Evolutionary conservation across 1,140 invertebrate species (phyloP).

Genomic region (Dendroctonus valens): DNA sequence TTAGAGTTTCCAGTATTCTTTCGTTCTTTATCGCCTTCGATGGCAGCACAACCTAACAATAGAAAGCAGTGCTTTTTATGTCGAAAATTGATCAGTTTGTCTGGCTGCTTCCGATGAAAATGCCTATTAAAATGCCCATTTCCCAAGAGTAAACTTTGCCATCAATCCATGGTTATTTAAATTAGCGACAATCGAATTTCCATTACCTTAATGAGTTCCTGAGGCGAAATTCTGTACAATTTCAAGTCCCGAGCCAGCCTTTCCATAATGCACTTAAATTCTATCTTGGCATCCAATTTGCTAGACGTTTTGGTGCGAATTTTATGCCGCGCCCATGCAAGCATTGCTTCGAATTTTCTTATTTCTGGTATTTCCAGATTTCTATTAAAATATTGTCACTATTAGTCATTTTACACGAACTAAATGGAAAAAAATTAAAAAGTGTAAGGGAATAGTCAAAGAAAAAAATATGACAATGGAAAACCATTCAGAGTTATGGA

Average conservation of each 20-base stretch:
- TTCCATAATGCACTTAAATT: constrained; percentile 91
- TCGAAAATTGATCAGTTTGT: constrained; percentile 1
- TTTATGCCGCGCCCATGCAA: constrained; percentile 83
- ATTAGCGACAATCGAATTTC: not conserved
- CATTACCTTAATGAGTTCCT: constrained; percentile 83
- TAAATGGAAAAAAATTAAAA: too few relatives aligned
- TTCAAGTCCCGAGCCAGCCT: constrained; percentile 84
- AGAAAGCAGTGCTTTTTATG: not conserved
- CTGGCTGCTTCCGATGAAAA: not conserved
- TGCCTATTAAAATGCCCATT: not conserved
- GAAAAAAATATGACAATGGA: too few relatives aligned
- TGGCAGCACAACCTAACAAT: constrained; percentile 75
- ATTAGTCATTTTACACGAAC: too few relatives aligned
- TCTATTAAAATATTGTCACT: constrained; percentile 42
- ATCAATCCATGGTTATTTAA: not conserved
- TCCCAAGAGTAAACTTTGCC: constrained; percentile 1
- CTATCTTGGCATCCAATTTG: constrained; percentile 80
- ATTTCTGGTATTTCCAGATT: constrained; percentile 85
- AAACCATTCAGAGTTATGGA: too few relatives aligned
- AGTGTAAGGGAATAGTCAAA: too few relatives aligned
- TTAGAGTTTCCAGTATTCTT: constrained; percentile 86
- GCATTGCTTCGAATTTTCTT: constrained; percentile 92
- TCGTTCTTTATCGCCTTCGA: constrained; percentile 93
- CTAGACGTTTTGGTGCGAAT: constrained; percentile 71
- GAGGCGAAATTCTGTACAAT: constrained; percentile 86